Base-by-base conservation (phyloP, 2,797 vertebrate species). In the Orientallactaga sibirica region DNA sequence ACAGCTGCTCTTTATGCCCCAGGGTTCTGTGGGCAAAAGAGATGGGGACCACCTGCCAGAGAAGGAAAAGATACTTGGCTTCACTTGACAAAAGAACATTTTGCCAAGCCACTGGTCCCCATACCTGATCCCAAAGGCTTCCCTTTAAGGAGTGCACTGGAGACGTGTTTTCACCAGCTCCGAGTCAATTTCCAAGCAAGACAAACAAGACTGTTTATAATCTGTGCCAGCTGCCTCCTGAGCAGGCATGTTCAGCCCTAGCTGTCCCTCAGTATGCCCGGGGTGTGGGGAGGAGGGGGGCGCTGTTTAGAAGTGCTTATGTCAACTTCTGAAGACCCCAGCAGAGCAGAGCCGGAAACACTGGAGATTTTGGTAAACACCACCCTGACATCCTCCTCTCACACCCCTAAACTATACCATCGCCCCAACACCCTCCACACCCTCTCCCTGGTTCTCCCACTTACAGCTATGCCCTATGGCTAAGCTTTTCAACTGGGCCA, bases 1-100 rank as follows among this genome's bases (percentile, higher is more conserved):
- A 73, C 92, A 96, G 93, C 90, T 96, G 96, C 20, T 94, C 3
- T 18, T 37, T 6, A 43, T 68, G 61, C 11, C 52, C 80, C 71
- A 79, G 62, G 75, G 68, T 91, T 14, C 87, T 14, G 0, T 8
- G 77, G 77, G 62, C 58, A 67, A 75, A 25, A 70, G 52, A 84
- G 43, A 20, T 43, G 14, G 16, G 6, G 52, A 37, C 68, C 14
- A 7, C 41, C 24, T 3, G 3, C 16, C 5, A 0, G 62, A 81
- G 41, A 80, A 33, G 92, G 85, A 90, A 62, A 22, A 48, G 15
- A 19, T 73, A n/a, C n/a, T n/a, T n/a, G n/a, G n/a, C n/a, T n/a
- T n/a, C n/a, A n/a, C 67, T 62, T 4, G 14, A 86, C 81, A 41
- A 61, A 61, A n/a, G 25, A 67, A 61, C 22, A 33, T 77, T 73